Conservation (phyloP, 2,113 vertebrate species). For the Phoenicopterus ruber region DNA sequence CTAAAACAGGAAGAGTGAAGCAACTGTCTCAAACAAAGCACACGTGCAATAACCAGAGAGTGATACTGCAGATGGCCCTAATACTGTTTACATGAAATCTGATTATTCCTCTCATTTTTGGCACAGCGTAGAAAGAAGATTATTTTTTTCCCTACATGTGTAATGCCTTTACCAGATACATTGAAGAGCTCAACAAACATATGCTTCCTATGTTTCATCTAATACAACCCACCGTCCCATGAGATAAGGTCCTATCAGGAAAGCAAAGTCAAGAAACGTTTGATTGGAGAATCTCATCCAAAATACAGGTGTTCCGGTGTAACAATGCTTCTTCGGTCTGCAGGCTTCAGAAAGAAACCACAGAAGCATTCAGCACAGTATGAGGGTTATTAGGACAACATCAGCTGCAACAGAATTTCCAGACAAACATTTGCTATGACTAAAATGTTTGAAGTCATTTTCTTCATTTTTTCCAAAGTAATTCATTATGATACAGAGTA, state of each 20-base stretch:
- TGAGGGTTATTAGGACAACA: not conserved
- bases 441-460: not conserved
- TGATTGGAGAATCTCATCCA: not conserved
- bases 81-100: constrained; percentile 60
- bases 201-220: constrained; percentile 60
- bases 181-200: constrained; percentile 48
- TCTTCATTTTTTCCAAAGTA: not conserved
- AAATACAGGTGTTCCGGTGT: not conserved
- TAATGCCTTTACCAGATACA: constrained; percentile 67
- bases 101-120: constrained; percentile 62
- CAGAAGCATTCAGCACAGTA: not conserved
- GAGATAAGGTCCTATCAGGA: constrained; percentile 33
- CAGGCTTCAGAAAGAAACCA: not conserved
- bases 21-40: not conserved
- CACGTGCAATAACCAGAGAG: constrained; percentile 32
- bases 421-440: not conserved
- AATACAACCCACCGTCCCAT: constrained; percentile 31
- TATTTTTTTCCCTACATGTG: constrained; percentile 49
- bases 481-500: not conserved
- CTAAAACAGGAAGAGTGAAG: not conserved
- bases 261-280: not conserved
- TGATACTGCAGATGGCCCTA: constrained; percentile 60
- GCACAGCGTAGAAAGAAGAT: constrained; percentile 26
- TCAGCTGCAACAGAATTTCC: not conserved
- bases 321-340: not conserved